These are phyloP conservation scores for Galaxias olidus DNA, from an alignment of 2,797 vertebrate species.

Conservation along the genomic window DNA sequence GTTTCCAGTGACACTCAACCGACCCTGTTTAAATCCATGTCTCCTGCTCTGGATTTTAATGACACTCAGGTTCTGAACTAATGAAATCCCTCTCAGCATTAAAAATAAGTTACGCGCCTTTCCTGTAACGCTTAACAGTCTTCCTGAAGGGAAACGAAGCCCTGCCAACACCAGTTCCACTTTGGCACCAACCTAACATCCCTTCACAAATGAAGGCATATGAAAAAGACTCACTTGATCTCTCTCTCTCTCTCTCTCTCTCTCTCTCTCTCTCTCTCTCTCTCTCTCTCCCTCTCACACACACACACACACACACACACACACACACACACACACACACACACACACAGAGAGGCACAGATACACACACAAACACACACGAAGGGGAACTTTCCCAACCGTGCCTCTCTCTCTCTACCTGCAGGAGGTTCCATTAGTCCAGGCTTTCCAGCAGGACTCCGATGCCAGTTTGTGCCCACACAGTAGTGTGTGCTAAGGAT, in stretches of 20 bases:
- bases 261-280: too few relatives aligned
- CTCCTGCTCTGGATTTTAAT: constrained; percentile 32
- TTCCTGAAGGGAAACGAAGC: constrained; percentile 71
- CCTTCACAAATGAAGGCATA: constrained; percentile 80
- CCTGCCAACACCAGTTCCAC: constrained; percentile 78
- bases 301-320: too few relatives aligned
- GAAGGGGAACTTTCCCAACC: constrained; percentile 66
- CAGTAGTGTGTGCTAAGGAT: constrained; percentile 76
- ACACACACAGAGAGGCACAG: constrained; percentile 2
- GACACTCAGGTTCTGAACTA: constrained; percentile 70
- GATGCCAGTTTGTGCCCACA: constrained; percentile 71
- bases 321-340: not conserved
- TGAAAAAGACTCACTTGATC: constrained; percentile 53
- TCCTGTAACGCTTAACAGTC: constrained; percentile 73
- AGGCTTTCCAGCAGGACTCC: constrained; percentile 72
- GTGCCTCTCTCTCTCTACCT: constrained; percentile 67
- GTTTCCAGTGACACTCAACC: not conserved
- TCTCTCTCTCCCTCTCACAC: constrained; percentile 4
- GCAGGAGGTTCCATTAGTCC: constrained; percentile 74
- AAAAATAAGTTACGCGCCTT: constrained; percentile 73
- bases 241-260: too few relatives aligned
- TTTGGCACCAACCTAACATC: constrained; percentile 68
- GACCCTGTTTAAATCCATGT: constrained; percentile 11
- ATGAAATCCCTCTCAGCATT: constrained; percentile 76
- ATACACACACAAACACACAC: too few relatives aligned